A percentile compares a stretch with the other conserved stretches of the same genome.
These are phyloP conservation scores for Pachyseris speciosa DNA, from an alignment of 64 coral and sea anemone genomes.

Conservation along the genomic window DNA sequence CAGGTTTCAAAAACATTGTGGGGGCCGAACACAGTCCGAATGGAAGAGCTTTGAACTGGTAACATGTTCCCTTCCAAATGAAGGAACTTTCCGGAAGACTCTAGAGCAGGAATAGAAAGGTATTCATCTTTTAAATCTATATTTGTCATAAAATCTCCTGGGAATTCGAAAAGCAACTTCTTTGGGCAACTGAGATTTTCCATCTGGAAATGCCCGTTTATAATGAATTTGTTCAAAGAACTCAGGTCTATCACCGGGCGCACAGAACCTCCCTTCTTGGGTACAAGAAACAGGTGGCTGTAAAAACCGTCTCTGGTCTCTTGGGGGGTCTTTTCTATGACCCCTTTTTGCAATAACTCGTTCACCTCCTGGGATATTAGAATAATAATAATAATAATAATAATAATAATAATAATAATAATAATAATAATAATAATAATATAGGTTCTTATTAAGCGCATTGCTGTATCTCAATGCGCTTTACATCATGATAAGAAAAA, in stretches of 20 bases:
- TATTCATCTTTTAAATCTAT: constrained; percentile 79
- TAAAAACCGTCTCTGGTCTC: not conserved
- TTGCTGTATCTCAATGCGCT: too few species aligned
- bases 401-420: too few species aligned
- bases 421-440: too few species aligned
- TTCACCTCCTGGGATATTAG: too few species aligned
- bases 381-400: too few species aligned
- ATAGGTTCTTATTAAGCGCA: too few species aligned
- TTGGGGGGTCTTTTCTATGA: too few species aligned
- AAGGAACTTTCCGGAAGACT: constrained; percentile 3
- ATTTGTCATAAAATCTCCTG: constrained; percentile 37
- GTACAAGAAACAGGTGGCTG: constrained; percentile 27
- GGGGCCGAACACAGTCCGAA: constrained; percentile 51
- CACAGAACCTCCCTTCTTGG: constrained; percentile 40
- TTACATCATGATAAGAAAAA: too few species aligned
- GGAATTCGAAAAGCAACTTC: not conserved
- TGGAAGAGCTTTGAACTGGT: constrained; percentile 25
- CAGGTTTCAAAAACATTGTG: constrained; percentile 57
- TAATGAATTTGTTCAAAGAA: constrained; percentile 5
- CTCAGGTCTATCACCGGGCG: constrained; percentile 63
- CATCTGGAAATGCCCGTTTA: constrained; percentile 56
- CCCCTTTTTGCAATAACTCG: too few species aligned
- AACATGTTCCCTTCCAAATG: constrained; percentile 26
- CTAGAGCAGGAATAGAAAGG: constrained; percentile 5
- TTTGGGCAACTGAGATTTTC: constrained; percentile 8